A percentile compares a stretch with the other conserved stretches of the same genome.
Evolutionary conservation across 2,888 invertebrate species (phyloP).

Genomic region (Morpho achilles): DNA sequence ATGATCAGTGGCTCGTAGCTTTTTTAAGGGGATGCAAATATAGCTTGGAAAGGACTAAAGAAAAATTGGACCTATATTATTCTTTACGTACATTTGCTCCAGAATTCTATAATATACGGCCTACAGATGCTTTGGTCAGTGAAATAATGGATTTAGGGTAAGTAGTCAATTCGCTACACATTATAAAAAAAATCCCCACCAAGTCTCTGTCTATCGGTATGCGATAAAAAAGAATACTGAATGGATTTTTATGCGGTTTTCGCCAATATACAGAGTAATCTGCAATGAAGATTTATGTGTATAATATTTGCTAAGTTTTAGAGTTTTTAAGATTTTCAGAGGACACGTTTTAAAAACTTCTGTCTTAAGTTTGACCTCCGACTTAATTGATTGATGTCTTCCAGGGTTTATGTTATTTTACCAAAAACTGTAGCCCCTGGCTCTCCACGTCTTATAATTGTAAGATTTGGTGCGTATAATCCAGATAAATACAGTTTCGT

Average conservation of each 20-base stretch:
- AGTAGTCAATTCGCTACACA: neutral
- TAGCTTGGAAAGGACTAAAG: conserved; percentile 79
- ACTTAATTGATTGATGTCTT: neutral
- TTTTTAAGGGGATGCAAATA: conserved; percentile 83
- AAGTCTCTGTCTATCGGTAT: no score
- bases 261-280: no score
- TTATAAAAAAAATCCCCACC: no score
- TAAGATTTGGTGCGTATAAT: conserved; percentile 72
- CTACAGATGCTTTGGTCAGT: conserved; percentile 41
- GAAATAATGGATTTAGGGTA: conserved; percentile 51
- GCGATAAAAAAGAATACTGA: no score
- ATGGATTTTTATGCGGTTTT: no score
- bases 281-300: no score
- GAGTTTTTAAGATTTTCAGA: no score
- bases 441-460: conserved; percentile 66
- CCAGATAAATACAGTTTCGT: conserved; percentile 51
- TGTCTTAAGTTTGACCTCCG: no score
- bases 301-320: no score
- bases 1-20: conserved; percentile 81
- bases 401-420: conserved; percentile 34
- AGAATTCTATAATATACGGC: conserved; percentile 57
- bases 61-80: conserved; percentile 79
- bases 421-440: conserved; percentile 46
- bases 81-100: conserved; percentile 72
- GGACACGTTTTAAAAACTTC: no score